Evolutionary conservation across 2,888 invertebrate genomes (phyloP), one percentile per base, ranked within the genome.

Genomic region (Nysson spinosus): DNA sequence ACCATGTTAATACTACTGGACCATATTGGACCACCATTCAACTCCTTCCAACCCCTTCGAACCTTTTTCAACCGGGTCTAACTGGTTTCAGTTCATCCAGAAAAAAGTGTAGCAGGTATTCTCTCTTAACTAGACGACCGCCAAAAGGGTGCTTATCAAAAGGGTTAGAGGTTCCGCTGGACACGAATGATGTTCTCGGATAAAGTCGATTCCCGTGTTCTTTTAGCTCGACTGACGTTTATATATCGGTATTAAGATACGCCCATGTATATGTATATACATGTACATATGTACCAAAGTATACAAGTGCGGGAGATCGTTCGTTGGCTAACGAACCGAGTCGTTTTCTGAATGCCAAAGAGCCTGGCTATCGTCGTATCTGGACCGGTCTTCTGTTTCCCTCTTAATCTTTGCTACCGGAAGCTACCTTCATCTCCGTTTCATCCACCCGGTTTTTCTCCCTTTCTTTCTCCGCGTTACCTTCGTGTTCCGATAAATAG

Each of bases 291-390:
- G 9, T 9, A 32, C 12, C 7, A 14, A 11, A 24, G 11, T 44
- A 35, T 22, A 52, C 42, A 37, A n/a, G 19, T 34, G 49, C 14
- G 39, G 7, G 61, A 42, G n/a, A n/a, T n/a, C 61, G 61, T 69
- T 72, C 66, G 66, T 50, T 58, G 62, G 72, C 83, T 84, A 84
- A 84, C 82, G 79, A 84, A 81, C 82, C 75, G 39, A 68, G 46
- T 71, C 82, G 80, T 76, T 75, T 73, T 76, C 78, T 72, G 83
- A 83, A 84, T 83, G 64, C 73, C 72, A 81, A 83, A 81, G 72
- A 76, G 78, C 69, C 44, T 47, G 60, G 46, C 70, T 62, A 77
- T 75, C 70, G 72, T 67, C 55, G 63, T 64, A 56, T 35, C 57
- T 42, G 69, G 61, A 37, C 57, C 52, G 34, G 32, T 50, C 16